A percentile compares a stretch with the other conserved stretches of the same genome.
Evolutionary conservation across 2,888 invertebrate species (phyloP).

Genomic region (Hirtodrosophila cameraria): DNA sequence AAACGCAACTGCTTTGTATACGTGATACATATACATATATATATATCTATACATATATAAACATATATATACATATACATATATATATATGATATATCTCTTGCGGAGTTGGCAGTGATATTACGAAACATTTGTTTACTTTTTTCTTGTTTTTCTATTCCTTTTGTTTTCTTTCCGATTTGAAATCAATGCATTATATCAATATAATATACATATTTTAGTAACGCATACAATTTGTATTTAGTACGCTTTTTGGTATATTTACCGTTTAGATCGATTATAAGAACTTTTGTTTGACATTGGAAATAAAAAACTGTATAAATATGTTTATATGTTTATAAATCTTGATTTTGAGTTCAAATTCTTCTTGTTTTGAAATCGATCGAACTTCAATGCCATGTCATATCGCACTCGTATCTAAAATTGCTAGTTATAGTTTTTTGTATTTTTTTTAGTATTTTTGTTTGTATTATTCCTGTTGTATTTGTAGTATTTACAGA

Average conservation of each 20-base stretch:
- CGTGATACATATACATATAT: slow-evolving; percentile 49
- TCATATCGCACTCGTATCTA: slow-evolving; percentile 38
- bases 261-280: slow-evolving; percentile 22
- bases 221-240: slow-evolving; percentile 35
- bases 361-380: slow-evolving; percentile 21
- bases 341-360: slow-evolving; percentile 47
- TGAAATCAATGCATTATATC: slow-evolving; percentile 61
- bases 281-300: slow-evolving; percentile 27
- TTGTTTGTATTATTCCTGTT: slow-evolving; percentile 26
- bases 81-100: slow-evolving; percentile 61
- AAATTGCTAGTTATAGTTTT: slow-evolving; percentile 37
- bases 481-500: slow-evolving; percentile 74
- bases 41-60: slow-evolving; percentile 3
- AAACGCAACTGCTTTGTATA: slow-evolving; percentile 54
- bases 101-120: slow-evolving; percentile 75
- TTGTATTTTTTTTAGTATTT: slow-evolving; percentile 26
- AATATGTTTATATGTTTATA: slow-evolving; percentile 32
- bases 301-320: slow-evolving; percentile 50
- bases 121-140: slow-evolving; percentile 65
- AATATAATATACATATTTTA: slow-evolving; percentile 55
- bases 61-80: slow-evolving; percentile 23
- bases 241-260: slow-evolving; percentile 27
- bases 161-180: slow-evolving; percentile 35
- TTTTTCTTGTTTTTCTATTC: slow-evolving; percentile 1
- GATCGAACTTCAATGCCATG: slow-evolving; percentile 21